phyloP scores from a whole-genome alignment of 2,888 invertebrate genomes.

The Eilema sororculum region DNA sequence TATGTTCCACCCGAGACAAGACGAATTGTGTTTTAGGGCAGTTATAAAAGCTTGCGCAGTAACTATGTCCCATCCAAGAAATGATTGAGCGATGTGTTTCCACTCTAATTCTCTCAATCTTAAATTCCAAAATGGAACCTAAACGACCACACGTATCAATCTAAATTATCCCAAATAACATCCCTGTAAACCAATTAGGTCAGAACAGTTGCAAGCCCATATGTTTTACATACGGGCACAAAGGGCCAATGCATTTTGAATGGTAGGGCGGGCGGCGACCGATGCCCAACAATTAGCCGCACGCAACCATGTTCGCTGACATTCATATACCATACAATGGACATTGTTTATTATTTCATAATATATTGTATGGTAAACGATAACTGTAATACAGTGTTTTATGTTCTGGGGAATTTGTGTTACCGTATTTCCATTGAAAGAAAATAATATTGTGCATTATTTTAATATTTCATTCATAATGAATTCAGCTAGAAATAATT shows the following conservation, averaged over 20 bases:
- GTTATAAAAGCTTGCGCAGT: no score
- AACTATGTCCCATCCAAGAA: no score
- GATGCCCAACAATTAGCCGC: slow-evolving; percentile 57
- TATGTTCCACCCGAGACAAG: no score
- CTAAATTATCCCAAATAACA: slow-evolving; percentile 12
- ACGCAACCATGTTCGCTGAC: slow-evolving; percentile 56
- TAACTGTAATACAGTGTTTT: background rate
- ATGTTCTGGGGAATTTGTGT: slow-evolving; percentile 6
- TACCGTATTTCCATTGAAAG: background rate
- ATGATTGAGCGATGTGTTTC: no score
- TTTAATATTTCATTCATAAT: background rate
- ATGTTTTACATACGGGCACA: slow-evolving; percentile 18
- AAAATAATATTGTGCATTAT: background rate
- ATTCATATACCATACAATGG: slow-evolving; percentile 45
- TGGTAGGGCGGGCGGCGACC: slow-evolving; percentile 42
- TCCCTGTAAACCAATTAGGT: slow-evolving; percentile 29
- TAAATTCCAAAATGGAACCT: background rate
- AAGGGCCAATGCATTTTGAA: slow-evolving; percentile 57
- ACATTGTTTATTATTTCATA: slow-evolving; percentile 42
- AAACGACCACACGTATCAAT: background rate
- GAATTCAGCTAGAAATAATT: no score
- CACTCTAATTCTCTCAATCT: no score
- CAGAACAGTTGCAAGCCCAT: slow-evolving; percentile 27
- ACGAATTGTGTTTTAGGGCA: no score
- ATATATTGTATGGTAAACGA: slow-evolving; percentile 16